These are phyloP conservation scores for Neogale vison DNA, from an alignment of 2,113 vertebrate species.

Conservation along the genomic window DNA sequence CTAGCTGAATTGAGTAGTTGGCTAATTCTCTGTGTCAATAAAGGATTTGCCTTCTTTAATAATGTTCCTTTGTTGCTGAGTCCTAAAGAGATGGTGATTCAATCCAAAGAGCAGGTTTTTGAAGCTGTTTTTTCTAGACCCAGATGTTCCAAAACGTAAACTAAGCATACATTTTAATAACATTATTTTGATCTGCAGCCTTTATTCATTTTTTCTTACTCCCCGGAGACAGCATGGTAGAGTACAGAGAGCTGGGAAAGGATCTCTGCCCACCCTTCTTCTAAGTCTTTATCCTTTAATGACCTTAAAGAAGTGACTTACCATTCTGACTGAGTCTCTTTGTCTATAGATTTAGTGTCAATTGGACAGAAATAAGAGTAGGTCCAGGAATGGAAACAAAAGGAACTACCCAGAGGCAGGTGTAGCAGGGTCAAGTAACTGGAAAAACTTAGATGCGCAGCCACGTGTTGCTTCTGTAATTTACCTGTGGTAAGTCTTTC, in stretches of 20 bases:
- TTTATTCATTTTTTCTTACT: neutral
- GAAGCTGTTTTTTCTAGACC: neutral
- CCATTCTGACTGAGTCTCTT: neutral
- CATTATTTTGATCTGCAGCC: neutral
- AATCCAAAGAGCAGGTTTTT: neutral
- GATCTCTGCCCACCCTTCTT: neutral
- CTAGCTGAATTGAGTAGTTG: neutral
- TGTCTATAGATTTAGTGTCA: neutral
- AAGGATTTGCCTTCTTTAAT: neutral
- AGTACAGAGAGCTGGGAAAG: neutral
- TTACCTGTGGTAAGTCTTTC: neutral
- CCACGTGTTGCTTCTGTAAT: fast-evolving
- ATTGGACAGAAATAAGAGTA: neutral
- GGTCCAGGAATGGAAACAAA: neutral
- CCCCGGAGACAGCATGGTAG: neutral
- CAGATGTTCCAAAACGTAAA: neutral
- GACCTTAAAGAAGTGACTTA: neutral
- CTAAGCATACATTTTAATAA: neutral
- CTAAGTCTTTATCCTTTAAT: neutral
- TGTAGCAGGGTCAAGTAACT: neutral
- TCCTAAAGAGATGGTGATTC: neutral
- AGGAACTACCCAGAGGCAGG: neutral
- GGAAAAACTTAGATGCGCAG: neutral
- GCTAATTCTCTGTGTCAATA: neutral
- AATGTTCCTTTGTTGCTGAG: neutral